These are phyloP conservation scores for Clarias magur DNA, from an alignment of 2,113 vertebrate genomes.

Conservation along the genomic window DNA sequence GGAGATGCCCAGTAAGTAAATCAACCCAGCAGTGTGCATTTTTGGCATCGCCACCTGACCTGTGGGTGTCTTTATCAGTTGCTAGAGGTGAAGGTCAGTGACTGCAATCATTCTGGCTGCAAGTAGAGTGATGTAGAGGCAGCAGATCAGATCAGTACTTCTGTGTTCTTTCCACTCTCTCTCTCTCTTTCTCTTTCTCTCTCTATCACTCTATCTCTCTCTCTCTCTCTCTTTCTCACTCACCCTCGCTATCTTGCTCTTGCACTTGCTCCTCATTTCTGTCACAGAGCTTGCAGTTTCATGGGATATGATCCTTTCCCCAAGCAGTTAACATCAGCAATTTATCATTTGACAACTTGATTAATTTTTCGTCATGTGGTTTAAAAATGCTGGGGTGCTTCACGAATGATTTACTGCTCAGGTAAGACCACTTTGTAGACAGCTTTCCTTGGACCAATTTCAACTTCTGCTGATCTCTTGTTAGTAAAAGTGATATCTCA, in stretches of 20 bases:
- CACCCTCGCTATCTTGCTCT: not conserved
- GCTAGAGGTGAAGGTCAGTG: constrained; percentile 63
- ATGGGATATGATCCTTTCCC: constrained; percentile 37
- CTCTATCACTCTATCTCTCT: not conserved
- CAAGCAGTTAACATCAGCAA: not conserved
- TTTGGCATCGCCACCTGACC: constrained; percentile 51
- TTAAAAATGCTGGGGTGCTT: constrained; percentile 68
- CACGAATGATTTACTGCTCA: constrained; percentile 74
- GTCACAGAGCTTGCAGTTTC: not conserved
- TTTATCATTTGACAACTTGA: constrained; percentile 14
- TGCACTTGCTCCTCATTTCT: not conserved
- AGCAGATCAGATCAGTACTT: constrained; percentile 41
- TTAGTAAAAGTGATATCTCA: not conserved
- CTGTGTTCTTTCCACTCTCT: not conserved
- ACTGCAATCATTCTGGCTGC: constrained; percentile 54
- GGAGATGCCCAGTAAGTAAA: constrained; percentile 77
- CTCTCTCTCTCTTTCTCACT: not conserved
- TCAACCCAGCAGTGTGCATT: constrained; percentile 54
- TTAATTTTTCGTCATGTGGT: constrained; percentile 62
- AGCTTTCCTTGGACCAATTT: not conserved
- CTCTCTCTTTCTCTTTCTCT: not conserved
- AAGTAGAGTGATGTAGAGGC: constrained; percentile 64
- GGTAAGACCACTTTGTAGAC: constrained; percentile 60
- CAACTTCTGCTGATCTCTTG: not conserved
- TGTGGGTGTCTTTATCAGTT: constrained; percentile 58